Evolutionary conservation across 2,113 vertebrate genomes (phyloP).

Genomic region (Polypterus bichir): DNA sequence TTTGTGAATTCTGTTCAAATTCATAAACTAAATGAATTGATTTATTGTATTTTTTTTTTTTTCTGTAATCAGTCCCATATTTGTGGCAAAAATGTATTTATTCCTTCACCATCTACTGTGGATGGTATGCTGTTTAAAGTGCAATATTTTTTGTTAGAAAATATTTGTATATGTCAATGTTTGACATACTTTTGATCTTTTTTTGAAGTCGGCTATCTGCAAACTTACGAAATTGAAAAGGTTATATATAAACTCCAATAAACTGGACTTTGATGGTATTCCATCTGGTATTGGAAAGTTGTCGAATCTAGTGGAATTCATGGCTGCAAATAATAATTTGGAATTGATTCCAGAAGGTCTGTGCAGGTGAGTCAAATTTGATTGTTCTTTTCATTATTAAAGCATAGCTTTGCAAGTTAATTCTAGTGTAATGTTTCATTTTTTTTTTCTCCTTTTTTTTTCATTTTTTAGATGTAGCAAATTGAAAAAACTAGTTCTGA

Average conservation of each 20-base stretch:
- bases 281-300: constrained; percentile 90
- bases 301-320: constrained; percentile 76
- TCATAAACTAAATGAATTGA: no score
- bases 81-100: no score
- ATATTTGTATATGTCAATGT: no score
- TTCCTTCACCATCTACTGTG: no score
- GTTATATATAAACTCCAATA: constrained; percentile 90
- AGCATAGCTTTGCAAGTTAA: not conserved
- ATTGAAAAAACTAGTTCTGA: constrained; percentile 83
- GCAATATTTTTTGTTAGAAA: no score
- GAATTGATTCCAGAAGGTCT: constrained; percentile 91
- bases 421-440: no score
- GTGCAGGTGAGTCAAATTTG: constrained; percentile 61
- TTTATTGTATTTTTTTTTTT: no score
- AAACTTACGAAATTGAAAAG: constrained; percentile 90
- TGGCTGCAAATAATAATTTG: constrained; percentile 93
- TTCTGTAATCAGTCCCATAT: no score
- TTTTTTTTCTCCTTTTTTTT: not conserved
- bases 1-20: no score
- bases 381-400: not conserved
- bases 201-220: constrained; percentile 75
- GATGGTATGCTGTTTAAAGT: no score
- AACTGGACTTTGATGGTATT: constrained; percentile 89
- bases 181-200: not conserved
- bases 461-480: constrained; percentile 67